Evolutionary conservation across 2,113 vertebrate species (phyloP).

Genomic region (Ophthalmolycus amberensis): DNA sequence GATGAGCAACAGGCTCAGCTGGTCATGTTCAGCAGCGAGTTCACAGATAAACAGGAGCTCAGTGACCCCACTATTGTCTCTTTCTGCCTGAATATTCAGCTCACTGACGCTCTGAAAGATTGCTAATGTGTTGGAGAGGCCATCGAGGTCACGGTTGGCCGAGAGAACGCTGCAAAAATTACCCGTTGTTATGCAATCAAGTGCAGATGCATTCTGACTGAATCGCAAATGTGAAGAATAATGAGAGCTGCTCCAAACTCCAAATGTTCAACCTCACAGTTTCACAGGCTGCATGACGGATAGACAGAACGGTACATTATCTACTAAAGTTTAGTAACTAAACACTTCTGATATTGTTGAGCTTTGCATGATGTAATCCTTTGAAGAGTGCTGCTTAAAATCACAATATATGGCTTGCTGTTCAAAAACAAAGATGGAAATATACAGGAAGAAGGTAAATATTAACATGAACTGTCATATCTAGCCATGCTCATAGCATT

Average conservation of each 20-base stretch:
- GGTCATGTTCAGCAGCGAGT: not conserved
- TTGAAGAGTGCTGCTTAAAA: not conserved
- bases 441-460: not conserved
- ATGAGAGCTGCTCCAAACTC: not conserved
- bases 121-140: slow-evolving; percentile 36
- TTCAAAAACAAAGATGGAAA: not conserved
- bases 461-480: not conserved
- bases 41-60: slow-evolving; percentile 39
- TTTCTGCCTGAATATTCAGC: slow-evolving; percentile 40
- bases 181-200: slow-evolving; percentile 35
- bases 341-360: not conserved
- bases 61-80: slow-evolving; percentile 2
- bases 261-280: slow-evolving; percentile 5
- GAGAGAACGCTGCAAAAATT: slow-evolving; percentile 30
- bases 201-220: slow-evolving; percentile 18
- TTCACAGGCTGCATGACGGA: not conserved
- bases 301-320: not conserved
- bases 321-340: no score
- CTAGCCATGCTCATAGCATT: not conserved
- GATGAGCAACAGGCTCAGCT: slow-evolving; percentile 8
- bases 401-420: not conserved
- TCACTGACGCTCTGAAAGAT: slow-evolving; percentile 17
- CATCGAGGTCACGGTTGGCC: not conserved
- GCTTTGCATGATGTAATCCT: accelerated
- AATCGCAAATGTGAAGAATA: slow-evolving; percentile 3